Percentiles rank a stretch among this genome's conserved stretches.
phyloP scores from a whole-genome alignment of 2,113 vertebrate species.

The Redunca redunca region DNA sequence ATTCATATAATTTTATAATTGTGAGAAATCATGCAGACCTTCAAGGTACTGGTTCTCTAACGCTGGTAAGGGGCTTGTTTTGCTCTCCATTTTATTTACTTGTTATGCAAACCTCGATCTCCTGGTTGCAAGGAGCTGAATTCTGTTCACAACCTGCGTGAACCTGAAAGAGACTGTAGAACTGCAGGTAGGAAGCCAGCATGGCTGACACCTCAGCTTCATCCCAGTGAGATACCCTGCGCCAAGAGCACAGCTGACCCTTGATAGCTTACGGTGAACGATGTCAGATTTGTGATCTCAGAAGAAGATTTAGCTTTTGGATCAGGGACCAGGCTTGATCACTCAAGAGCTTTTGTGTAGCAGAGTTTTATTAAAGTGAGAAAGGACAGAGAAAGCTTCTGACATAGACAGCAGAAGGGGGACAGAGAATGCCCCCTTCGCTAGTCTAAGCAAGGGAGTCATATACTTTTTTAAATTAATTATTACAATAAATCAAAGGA shows the following conservation, averaged over 20 bases:
- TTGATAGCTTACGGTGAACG: fast-evolving
- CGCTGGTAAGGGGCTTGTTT: fast-evolving
- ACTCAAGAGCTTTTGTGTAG: not conserved
- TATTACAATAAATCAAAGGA: not conserved
- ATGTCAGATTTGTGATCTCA: not conserved
- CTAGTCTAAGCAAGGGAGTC: not conserved
- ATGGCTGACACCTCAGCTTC: not conserved
- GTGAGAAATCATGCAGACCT: not conserved
- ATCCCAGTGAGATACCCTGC: not conserved
- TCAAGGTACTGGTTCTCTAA: not conserved
- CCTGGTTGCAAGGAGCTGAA: not conserved
- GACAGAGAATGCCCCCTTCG: not conserved
- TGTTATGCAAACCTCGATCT: not conserved
- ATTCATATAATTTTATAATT: not conserved
- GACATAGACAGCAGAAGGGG: not conserved
- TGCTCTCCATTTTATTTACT: not conserved
- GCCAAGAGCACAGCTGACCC: not conserved
- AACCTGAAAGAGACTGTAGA: not conserved
- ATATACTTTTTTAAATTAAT: not conserved
- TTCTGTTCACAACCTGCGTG: not conserved
- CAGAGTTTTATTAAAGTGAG: not conserved
- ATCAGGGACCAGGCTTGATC: not conserved
- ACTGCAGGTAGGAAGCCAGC: not conserved
- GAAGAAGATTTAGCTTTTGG: not conserved
- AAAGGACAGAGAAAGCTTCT: not conserved